Evolutionary conservation across 2,797 vertebrate species (phyloP), one percentile per base, ranked within the genome.

Genomic region (Myotis findleyi): DNA sequence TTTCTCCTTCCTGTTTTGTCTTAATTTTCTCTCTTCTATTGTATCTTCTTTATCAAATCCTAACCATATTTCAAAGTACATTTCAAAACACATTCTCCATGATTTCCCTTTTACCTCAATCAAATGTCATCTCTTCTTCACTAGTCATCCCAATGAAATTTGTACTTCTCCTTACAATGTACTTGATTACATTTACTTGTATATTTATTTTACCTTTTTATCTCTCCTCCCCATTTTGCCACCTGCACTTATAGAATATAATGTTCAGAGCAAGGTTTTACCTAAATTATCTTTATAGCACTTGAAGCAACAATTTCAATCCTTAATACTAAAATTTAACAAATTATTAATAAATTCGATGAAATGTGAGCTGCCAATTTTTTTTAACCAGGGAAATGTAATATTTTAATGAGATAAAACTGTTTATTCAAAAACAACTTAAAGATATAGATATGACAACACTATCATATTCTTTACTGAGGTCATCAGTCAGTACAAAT

Each of bases 241-340:
- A 41, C 27, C 27, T 41, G 14, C 3, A 79, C 36, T 51, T 47
- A 79, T 27, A 23, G 51, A 73, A 79, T 57, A 44, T 47, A 87
- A 73, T 86, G n/a, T 68, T 95, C 57, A 92, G 21, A 89, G 20
- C 30, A 84, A 59, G n/a, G 9, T 85, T 92, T 93, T 95, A 75
- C 30, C n/a, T 94, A 49, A 44, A 33, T 91, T n/a, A 44, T 94
- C 38, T 86, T 59, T 86, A n/a, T 80, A 44, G 82, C 38, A 14
- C 47, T 85, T 53, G 25, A 89, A 85, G 27, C 55, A 84, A 81
- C 1, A 85, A 93, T 41, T 59, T 57, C 17, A 41, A 30, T 81
- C 13, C 13, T 94, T 96, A 69, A 66, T 83, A 36, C 11, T 53
- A 10, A 51, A 89, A 7, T 87, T 92, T 25, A 87, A 36, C 57